A percentile compares a stretch with the other conserved stretches of the same genome.
Evolutionary conservation across 2,797 vertebrate species (phyloP).

Genomic region (Tympanoctomys barrerae): DNA sequence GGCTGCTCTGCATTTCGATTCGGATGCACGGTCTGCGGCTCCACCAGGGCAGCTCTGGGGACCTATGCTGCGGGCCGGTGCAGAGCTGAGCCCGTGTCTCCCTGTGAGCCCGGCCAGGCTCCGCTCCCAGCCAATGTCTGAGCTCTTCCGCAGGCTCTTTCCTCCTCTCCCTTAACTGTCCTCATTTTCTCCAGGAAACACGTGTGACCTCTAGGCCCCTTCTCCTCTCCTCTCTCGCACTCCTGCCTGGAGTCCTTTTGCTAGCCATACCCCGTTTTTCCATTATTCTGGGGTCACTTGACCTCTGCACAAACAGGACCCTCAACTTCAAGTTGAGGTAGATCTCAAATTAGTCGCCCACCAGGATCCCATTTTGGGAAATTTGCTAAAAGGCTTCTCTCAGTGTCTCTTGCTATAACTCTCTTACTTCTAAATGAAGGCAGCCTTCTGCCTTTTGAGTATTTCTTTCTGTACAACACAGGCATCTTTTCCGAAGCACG

Average conservation of each 20-base stretch:
- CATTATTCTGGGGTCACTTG: not conserved
- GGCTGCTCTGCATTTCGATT: conserved; percentile 19
- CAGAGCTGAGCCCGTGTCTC: not conserved
- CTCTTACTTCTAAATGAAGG: conserved; percentile 2
- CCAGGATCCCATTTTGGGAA: not conserved
- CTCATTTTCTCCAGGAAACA: not conserved
- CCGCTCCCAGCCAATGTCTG: not conserved
- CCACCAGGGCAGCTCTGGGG: not conserved
- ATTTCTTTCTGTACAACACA: not conserved
- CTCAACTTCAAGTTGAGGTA: not conserved
- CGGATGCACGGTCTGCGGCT: not conserved
- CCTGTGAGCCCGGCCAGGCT: not conserved
- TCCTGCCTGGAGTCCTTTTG: not conserved
- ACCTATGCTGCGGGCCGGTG: not conserved
- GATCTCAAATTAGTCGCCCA: not conserved
- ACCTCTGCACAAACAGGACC: too few species aligned
- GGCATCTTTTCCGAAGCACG: not conserved
- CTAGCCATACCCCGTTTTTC: not conserved
- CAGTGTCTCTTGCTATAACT: not conserved
- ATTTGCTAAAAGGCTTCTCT: not conserved
- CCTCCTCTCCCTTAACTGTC: not conserved
- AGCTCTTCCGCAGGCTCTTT: not conserved
- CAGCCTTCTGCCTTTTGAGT: not conserved
- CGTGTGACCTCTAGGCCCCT: not conserved
- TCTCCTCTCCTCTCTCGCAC: too few species aligned